Evolutionary conservation across 2,113 vertebrate species (phyloP).

Genomic region (Lophius piscatorius): DNA sequence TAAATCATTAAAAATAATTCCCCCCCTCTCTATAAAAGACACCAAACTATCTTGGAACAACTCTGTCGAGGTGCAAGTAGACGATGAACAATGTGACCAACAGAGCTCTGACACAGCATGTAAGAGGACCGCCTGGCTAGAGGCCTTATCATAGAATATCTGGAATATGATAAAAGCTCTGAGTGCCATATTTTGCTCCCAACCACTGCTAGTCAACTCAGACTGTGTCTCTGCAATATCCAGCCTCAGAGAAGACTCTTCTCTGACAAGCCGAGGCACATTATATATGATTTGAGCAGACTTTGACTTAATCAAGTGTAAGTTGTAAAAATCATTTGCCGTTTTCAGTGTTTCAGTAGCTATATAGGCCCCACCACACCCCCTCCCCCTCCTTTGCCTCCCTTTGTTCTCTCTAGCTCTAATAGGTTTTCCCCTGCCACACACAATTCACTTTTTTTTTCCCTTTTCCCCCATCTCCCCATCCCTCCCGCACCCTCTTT

Average conservation of each 20-base stretch:
- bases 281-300: slow-evolving; percentile 38
- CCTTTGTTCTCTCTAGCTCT: slow-evolving; percentile 78
- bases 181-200: slow-evolving; percentile 24
- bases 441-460: slow-evolving; percentile 78
- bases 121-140: background rate
- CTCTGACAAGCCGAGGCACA: slow-evolving; percentile 51
- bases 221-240: slow-evolving; percentile 37
- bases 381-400: slow-evolving; percentile 66
- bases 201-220: slow-evolving; percentile 9
- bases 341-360: slow-evolving; percentile 75
- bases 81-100: background rate
- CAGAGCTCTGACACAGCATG: slow-evolving; percentile 15
- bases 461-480: slow-evolving; percentile 53
- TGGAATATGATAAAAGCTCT: slow-evolving; percentile 40
- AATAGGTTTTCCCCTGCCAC: slow-evolving; percentile 80
- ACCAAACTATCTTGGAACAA: too few species aligned
- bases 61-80: too few species aligned
- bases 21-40: too few species aligned
- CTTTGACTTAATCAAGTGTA: slow-evolving; percentile 72
- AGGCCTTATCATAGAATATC: slow-evolving; percentile 17
- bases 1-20: too few species aligned
- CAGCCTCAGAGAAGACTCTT: slow-evolving; percentile 14
- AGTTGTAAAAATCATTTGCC: slow-evolving; percentile 74
- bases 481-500: slow-evolving; percentile 65
- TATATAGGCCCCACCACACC: slow-evolving; percentile 62